phyloP scores from a whole-genome alignment of 2,888 invertebrate genomes.

The Lycaena phlaeas region DNA sequence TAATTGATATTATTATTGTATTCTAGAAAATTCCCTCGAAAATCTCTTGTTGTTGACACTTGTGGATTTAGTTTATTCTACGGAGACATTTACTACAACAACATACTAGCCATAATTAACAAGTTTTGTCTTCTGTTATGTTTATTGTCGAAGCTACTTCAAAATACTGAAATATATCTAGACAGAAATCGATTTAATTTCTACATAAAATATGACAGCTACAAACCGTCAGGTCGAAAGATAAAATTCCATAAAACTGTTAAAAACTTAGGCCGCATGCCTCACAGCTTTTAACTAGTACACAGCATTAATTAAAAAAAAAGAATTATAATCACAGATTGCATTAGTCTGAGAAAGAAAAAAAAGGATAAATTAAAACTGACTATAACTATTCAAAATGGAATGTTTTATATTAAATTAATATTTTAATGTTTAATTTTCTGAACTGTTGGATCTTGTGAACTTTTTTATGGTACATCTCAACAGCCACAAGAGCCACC shows the following conservation, averaged over 20 bases:
- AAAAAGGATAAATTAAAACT: not conserved
- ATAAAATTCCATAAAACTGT: not conserved
- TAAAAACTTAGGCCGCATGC: constrained; percentile 1
- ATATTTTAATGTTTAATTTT: constrained; percentile 8
- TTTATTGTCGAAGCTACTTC: constrained; percentile 7
- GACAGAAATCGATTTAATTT: not conserved
- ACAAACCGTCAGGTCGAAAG: constrained; percentile 2
- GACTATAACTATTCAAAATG: constrained; percentile 1
- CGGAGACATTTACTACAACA: no score
- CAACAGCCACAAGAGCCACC: constrained; percentile 22
- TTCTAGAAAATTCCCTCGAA: no score
- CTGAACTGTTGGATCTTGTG: constrained; percentile 15
- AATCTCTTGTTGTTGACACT: no score
- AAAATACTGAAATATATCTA: not conserved
- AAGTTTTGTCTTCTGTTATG: not conserved
- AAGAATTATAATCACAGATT: constrained; percentile 3
- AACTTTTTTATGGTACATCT: constrained; percentile 20
- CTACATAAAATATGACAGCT: constrained; percentile 1
- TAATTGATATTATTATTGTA: constrained; percentile 3
- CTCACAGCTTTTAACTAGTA: not conserved
- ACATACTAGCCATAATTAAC: not conserved
- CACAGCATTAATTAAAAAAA: not conserved
- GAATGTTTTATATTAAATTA: constrained; percentile 5
- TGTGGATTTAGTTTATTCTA: no score
- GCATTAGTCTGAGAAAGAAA: not conserved